These are phyloP conservation scores for Camponotus vicinus DNA, from an alignment of 1,140 invertebrate genomes.

Conservation along the genomic window DNA sequence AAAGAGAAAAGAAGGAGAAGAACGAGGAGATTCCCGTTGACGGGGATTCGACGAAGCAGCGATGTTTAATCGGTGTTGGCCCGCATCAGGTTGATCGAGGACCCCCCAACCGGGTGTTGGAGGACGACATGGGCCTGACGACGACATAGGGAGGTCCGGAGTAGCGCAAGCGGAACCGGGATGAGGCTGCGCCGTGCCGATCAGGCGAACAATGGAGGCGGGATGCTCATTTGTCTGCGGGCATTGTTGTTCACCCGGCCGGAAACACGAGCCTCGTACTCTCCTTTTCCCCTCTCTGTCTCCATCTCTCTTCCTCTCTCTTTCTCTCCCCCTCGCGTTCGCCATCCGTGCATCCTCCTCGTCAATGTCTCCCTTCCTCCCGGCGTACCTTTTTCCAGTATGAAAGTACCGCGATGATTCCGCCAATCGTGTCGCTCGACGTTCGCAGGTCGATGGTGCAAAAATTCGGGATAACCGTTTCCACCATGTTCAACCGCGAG, in stretches of 20 bases:
- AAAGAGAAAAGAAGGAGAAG: no score
- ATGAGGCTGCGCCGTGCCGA: conserved; percentile 80
- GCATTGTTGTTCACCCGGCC: conserved; percentile 84
- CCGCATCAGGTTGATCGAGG: conserved; percentile 85
- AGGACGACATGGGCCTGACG: conserved; percentile 61
- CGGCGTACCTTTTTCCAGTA: conserved; percentile 54
- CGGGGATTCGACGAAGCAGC: conserved; percentile 82
- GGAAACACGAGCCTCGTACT: conserved; percentile 83
- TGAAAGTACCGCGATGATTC: conserved; percentile 60
- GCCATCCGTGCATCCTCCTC: conserved; percentile 49
- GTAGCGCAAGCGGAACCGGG: conserved; percentile 69
- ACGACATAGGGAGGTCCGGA: conserved; percentile 59
- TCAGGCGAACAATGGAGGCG: conserved; percentile 85
- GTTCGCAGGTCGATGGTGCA: conserved; percentile 59
- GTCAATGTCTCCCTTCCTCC: conserved; percentile 25
- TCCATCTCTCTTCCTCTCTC: conserved; percentile 39
- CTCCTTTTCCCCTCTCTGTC: conserved; percentile 69
- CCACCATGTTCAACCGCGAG: conserved; percentile 58
- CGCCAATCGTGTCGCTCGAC: conserved; percentile 60
- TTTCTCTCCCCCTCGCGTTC: conserved; percentile 24
- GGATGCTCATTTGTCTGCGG: conserved; percentile 86
- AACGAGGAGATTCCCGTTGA: conserved; percentile 70
- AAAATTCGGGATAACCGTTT: conserved; percentile 63
- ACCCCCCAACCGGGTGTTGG: conserved; percentile 80
- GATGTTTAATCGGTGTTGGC: conserved; percentile 83